Evolutionary conservation across 2,797 vertebrate genomes (phyloP), one percentile per base, ranked within the genome.

Genomic region (Ateles fusciceps): DNA sequence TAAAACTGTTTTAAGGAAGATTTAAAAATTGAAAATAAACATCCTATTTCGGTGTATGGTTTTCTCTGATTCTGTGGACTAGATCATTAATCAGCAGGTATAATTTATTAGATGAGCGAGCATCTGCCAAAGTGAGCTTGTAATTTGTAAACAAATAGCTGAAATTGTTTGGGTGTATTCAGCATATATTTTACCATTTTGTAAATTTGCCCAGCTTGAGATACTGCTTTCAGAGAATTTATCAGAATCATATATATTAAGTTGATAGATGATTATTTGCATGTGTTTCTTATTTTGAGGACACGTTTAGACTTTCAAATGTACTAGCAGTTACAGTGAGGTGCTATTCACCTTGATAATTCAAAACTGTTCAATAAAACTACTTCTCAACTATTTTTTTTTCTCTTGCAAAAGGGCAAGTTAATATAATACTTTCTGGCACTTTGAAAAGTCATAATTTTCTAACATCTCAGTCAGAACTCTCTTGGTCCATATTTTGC

Each of bases 111-210:
- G 39, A 85, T 33, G 22, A 78, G 28, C 79, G 68, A 84, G 42
- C 85, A 57, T 72, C 33, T 26, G 36, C 2, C 10, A 21, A 26
- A 28, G 44, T 92, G 39, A 64, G 48, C 85, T 33, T 78, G 19
- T 55, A 85, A 85, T 88, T 22, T 87, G 80, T 24, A 89, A 71
- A 79, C 74, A 83, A 93, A 91, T 48, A 91, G 74, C 64, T 72
- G 61, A 90, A 97, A 88, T 94, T 61, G 57, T 89, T 91, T 89
- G 50, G 81, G 57, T 81, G 15, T 95, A 93, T 85, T 59, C 85
- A 97, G 81, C 52, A 26, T 83, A 46, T 87, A 39, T 92, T 85
- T 94, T 94, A 59, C 50, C 59, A 64, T 88, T 91, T 92, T 90
- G 36, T 88, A 92, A 96, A 42, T 72, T 89, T 96, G 52, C 71